Percentiles rank a stretch among this genome's conserved stretches.
phyloP scores from a whole-genome alignment of 2,888 invertebrate genomes.

The Macroteleia sp. region DNA sequence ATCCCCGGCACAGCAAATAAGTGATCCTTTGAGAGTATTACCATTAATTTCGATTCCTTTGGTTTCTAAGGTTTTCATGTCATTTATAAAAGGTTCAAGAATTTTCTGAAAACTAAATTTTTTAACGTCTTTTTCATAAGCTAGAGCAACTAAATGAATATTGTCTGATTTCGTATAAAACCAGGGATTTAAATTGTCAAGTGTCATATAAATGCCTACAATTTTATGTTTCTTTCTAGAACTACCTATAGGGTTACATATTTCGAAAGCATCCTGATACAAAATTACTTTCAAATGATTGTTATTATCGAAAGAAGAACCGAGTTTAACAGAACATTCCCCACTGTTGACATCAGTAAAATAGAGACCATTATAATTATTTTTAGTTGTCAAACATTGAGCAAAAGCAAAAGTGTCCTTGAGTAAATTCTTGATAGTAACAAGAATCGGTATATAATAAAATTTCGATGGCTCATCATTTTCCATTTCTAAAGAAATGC shows the following conservation, averaged over 20 bases:
- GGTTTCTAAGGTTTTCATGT: slow-evolving; percentile 56
- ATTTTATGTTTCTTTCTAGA: background rate
- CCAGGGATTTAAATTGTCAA: background rate
- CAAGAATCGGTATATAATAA: too few relatives aligned
- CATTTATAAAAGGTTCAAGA: slow-evolving; percentile 39
- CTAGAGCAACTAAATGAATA: background rate
- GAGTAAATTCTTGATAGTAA: background rate
- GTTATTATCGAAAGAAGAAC: background rate
- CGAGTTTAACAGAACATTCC: background rate
- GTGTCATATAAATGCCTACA: background rate
- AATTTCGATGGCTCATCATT: too few relatives aligned
- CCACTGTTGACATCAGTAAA: slow-evolving; percentile 17
- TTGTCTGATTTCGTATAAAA: background rate
- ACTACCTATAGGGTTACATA: background rate
- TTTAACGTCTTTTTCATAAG: slow-evolving; percentile 1
- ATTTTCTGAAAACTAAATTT: slow-evolving; percentile 48
- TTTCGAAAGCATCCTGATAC: background rate
- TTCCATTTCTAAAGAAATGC: too few relatives aligned
- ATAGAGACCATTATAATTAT: slow-evolving; percentile 2
- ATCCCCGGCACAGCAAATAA: slow-evolving; percentile 23
- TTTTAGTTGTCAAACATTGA: slow-evolving; percentile 7
- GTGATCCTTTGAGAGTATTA: slow-evolving; percentile 11
- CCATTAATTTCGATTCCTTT: slow-evolving; percentile 28
- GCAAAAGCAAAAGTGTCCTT: background rate
- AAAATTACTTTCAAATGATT: background rate